A percentile compares a stretch with the other conserved stretches of the same genome.
Evolutionary conservation across 2,797 vertebrate genomes (phyloP).

Genomic region (Potorous gilbertii): DNA sequence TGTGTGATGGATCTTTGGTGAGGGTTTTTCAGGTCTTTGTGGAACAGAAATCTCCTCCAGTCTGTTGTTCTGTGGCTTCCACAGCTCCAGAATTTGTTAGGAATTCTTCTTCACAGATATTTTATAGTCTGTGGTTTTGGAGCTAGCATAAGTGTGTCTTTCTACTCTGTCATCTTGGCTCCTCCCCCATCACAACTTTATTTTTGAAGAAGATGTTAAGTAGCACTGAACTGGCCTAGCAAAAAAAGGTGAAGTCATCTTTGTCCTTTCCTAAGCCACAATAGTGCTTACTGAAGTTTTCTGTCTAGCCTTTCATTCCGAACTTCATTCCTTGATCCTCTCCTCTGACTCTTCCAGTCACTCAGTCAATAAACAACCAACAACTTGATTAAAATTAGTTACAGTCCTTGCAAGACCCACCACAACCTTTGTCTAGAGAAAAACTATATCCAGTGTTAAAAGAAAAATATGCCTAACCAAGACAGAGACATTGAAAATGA

Average conservation of each 20-base stretch:
- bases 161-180: too few relatives aligned
- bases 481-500: neutral
- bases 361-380: neutral
- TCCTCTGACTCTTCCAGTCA: neutral
- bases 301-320: neutral
- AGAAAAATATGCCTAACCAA: neutral
- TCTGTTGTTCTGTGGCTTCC: too few relatives aligned
- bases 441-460: neutral
- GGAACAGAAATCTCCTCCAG: too few relatives aligned
- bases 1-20: too few relatives aligned
- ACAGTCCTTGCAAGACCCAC: neutral
- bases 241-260: neutral
- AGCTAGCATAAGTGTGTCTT: too few relatives aligned
- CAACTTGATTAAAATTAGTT: neutral
- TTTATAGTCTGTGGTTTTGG: too few relatives aligned
- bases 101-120: too few relatives aligned
- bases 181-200: neutral
- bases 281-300: neutral
- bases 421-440: neutral
- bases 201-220: neutral
- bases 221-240: neutral
- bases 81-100: too few relatives aligned
- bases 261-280: neutral
- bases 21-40: too few relatives aligned
- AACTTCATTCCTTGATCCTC: neutral